Evolutionary conservation across 2,797 vertebrate genomes (phyloP), one percentile per base, ranked within the genome.

Genomic region (Kryptolebias ocellatus): DNA sequence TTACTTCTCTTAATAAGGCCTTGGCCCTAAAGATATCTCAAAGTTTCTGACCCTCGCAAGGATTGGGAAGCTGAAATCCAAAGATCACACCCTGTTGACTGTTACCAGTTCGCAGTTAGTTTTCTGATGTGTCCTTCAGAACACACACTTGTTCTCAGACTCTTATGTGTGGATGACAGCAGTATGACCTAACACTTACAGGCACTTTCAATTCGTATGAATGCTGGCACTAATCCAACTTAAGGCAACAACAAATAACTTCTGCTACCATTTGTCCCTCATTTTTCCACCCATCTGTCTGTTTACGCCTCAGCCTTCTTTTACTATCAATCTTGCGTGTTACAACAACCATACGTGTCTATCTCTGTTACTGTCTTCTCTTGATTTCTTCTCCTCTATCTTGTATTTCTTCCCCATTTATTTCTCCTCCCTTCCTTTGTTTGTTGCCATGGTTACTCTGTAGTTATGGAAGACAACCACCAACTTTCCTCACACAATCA

Each of bases 191-290:
- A 86, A 87, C 85, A 75, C 82, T 70, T 80, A 81, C 76, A 87
- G 87, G 88, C 85, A 86, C 80, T 85, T 91, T 91, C 76, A 86
- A 87, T 86, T 84, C 56, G 76, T 70, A 74, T 80, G 78, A 84
- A 87, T 87, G 85, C 84, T 83, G 85, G 59, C 55, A 4, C 56
- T 89, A 84, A 89, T 89, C 83, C 64, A 1, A 82, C 75, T 68
- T 74, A 79, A 87, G 88, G 70, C 83, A 72, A 66, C 71, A 74
- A 72, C 74, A 84, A 89, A 92, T 90, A 72, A 84, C 87, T 86
- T 86, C 55, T 56, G 28, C 62, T 63, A 69, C 45, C 45, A 34
- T 51, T 74, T 56, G 45, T 52, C 20, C 45, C 15, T 65, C 51
- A 67, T 64, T 28, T 28, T 34, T 70, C 64, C 12, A 29, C 69